Evolutionary conservation across 2,888 invertebrate species (phyloP).

Genomic region (Drosophila fungiperda): DNA sequence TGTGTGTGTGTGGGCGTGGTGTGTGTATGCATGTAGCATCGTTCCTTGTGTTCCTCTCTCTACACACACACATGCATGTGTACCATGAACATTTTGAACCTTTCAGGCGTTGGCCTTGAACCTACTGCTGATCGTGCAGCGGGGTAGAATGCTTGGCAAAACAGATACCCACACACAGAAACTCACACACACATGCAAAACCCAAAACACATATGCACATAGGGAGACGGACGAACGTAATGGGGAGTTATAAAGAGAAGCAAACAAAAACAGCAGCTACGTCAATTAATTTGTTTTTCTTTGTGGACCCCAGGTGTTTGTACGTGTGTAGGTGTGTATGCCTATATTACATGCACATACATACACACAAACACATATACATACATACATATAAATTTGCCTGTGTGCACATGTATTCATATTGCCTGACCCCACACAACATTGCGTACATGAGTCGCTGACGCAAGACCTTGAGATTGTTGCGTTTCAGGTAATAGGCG

Average conservation of each 20-base stretch:
- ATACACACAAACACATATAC: constrained; percentile 1
- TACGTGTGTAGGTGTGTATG: neutral
- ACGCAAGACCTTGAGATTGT: constrained; percentile 65
- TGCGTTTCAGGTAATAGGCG: constrained; percentile 15
- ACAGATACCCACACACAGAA: constrained; percentile 24
- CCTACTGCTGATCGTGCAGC: constrained; percentile 65
- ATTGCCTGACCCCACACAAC: constrained; percentile 76
- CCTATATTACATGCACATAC: constrained; percentile 3
- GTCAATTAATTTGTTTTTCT: constrained; percentile 43
- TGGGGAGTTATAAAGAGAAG: constrained; percentile 60
- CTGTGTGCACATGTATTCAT: constrained; percentile 13
- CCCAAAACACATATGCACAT: neutral
- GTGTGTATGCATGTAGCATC: constrained; percentile 1
- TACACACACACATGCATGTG: constrained; percentile 4
- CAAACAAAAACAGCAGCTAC: constrained; percentile 36
- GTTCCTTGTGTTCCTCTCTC: constrained; percentile 29
- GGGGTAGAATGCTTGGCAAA: constrained; percentile 29
- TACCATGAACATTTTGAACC: constrained; percentile 64
- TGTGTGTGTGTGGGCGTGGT: constrained; percentile 37
- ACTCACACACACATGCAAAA: constrained; percentile 25
- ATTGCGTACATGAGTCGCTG: constrained; percentile 58
- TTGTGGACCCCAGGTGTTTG: constrained; percentile 40
- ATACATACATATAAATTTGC: constrained; percentile 3
- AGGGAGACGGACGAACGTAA: constrained; percentile 14
- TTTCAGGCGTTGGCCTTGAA: constrained; percentile 75